Evolutionary conservation across 2,797 vertebrate species (phyloP), one percentile per base, ranked within the genome.

Genomic region (Anguilla pacifica): DNA sequence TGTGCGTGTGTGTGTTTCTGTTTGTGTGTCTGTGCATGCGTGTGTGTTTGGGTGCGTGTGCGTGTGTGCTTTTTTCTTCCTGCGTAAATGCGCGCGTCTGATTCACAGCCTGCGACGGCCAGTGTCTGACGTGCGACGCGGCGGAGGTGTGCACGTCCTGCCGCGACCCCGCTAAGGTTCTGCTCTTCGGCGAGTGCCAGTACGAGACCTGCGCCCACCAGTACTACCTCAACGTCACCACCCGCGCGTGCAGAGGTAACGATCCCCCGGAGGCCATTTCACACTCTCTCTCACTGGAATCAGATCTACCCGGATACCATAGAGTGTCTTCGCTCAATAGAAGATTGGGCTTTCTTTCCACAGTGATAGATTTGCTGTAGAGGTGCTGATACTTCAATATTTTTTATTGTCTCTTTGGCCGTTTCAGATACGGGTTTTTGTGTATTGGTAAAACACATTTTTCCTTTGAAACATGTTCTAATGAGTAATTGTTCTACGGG

Each of bases 121-220:
- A 96, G 89, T 99, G 98, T 88, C 90, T 96, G 92, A 97, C 95
- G 82, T 99, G 98, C 7, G 95, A 97, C 84, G 93, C 92, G 0
- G 90, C 92, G 0, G 87, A 94, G 0, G 64, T 94, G 83, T 99
- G 98, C 11, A 96, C 95, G 0, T 96, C 97, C 0, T 99, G 98
- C 94, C 95, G 93, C 35, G 97, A 99, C 86, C 96, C 96, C 0
- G 89, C 92, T 70, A 98, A 97, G 91, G 98, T 99, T 61, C 96
- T 99, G 90, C 94, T 98, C 87, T 98, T 98, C 0, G 98, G 97
- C 15, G 97, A 99, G 25, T 99, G 98, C 91, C 98, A 95, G 87
- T 95, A 97, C 0, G 96, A 98, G 92, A 97, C 90, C 94, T 99
- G 98, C 13, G 95, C 98, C 79, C 97, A 97, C 15, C 98, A 98